These are phyloP conservation scores for Heliocidaris tuberculata DNA, from an alignment of 35 echinoderm and acorn worm species.

Conservation along the genomic window DNA sequence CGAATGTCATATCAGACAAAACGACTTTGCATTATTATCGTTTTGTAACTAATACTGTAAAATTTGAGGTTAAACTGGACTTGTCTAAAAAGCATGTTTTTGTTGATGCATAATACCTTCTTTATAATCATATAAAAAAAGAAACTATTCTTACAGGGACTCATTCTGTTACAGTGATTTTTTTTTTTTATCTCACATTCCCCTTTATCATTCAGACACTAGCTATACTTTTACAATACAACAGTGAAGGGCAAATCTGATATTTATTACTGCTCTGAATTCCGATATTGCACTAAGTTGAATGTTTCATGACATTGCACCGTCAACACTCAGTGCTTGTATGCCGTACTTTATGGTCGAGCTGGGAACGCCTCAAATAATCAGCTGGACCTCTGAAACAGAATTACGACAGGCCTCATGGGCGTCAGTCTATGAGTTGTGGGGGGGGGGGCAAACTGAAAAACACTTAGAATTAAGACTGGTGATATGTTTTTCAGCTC, in stretches of 20 bases:
- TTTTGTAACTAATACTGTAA: no score
- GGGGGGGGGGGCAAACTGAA: neutral
- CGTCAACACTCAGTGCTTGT: neutral
- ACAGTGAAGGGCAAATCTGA: neutral
- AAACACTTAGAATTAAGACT: no score
- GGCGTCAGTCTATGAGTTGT: neutral
- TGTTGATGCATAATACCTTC: no score
- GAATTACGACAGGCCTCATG: neutral
- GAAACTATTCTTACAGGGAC: no score
- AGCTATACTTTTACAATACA: neutral
- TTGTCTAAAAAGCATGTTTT: no score
- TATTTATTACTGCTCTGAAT: neutral
- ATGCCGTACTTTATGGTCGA: neutral
- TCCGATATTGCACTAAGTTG: neutral
- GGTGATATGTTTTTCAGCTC: no score
- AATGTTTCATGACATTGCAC: neutral
- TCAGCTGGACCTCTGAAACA: neutral
- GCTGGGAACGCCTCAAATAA: neutral
- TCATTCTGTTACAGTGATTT: no score
- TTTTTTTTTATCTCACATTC: no score
- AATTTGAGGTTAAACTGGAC: no score
- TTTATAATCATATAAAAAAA: no score
- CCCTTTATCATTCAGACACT: neutral
- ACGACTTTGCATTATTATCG: no score
- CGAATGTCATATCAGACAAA: no score